Percentiles rank a stretch among this genome's conserved stretches.
Evolutionary conservation across 2,888 invertebrate genomes (phyloP).

Genomic region (Eristalis arbustorum): DNA sequence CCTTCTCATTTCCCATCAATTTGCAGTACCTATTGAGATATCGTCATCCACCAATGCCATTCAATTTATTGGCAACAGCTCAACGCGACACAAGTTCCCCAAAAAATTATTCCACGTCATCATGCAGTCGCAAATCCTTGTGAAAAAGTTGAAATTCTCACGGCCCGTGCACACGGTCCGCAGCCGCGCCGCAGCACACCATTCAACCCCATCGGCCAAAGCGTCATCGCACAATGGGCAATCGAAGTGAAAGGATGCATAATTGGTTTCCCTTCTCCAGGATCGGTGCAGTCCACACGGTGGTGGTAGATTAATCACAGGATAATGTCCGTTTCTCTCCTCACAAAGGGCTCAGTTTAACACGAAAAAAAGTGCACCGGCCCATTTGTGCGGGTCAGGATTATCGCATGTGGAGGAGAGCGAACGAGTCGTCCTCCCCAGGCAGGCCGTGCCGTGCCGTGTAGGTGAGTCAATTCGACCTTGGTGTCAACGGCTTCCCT

Average conservation of each 20-base stretch:
- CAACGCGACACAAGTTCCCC: too few relatives aligned
- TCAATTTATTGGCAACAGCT: too few relatives aligned
- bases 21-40: too few relatives aligned
- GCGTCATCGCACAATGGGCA: conserved; percentile 34
- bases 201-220: conserved; percentile 5
- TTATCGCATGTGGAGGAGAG: conserved; percentile 25
- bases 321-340: conserved; percentile 44
- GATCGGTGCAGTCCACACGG: conserved; percentile 46
- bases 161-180: not conserved
- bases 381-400: not conserved
- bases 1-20: too few relatives aligned
- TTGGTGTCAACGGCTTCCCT: conserved; percentile 42
- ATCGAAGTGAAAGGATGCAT: conserved; percentile 37
- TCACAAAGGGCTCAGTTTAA: conserved; percentile 44
- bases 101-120: not conserved
- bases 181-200: not conserved
- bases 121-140: not conserved
- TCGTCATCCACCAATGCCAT: too few relatives aligned
- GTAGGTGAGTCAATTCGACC: conserved; percentile 53
- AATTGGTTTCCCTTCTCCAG: conserved; percentile 37
- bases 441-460: conserved; percentile 16
- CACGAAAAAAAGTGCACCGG: conserved; percentile 5
- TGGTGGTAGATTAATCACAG: conserved; percentile 36
- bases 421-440: conserved; percentile 30
- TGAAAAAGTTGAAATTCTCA: conserved; percentile 33